These are phyloP conservation scores for Chrysaora quinquecirrha DNA, from an alignment of 30 jellyfish, hydroid and myxozoan genomes.

Conservation along the genomic window DNA sequence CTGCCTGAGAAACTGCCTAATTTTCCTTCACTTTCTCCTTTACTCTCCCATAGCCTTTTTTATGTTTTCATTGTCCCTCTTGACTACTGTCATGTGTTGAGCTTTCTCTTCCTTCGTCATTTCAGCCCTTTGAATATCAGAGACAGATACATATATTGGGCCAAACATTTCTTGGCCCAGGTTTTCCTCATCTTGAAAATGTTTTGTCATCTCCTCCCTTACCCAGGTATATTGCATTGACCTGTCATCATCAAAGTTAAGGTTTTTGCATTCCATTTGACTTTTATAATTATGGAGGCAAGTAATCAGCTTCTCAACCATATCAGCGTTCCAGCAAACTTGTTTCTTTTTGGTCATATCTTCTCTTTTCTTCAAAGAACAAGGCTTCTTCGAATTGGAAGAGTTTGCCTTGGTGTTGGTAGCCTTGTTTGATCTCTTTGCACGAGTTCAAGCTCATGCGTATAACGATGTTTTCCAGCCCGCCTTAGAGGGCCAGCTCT, in stretches of 20 bases:
- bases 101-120: slow-evolving; percentile 15
- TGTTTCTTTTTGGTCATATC: slow-evolving; percentile 38
- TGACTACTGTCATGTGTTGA: slow-evolving; percentile 8
- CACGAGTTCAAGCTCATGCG: slow-evolving; percentile 11
- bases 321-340: slow-evolving; percentile 50
- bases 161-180: slow-evolving; percentile 39
- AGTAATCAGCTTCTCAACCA: slow-evolving; percentile 47
- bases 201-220: slow-evolving; percentile 58
- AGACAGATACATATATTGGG: slow-evolving; percentile 4
- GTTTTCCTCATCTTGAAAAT: slow-evolving; percentile 26
- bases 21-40: slow-evolving; percentile 25
- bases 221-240: slow-evolving; percentile 58
- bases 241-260: slow-evolving; percentile 72
- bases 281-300: slow-evolving; percentile 35
- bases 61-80: slow-evolving; percentile 18
- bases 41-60: slow-evolving; percentile 35
- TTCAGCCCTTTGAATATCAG: slow-evolving; percentile 3
- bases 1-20: slow-evolving; percentile 42
- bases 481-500: slow-evolving; percentile 19
- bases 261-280: slow-evolving; percentile 59
- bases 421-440: neutral
- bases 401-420: slow-evolving; percentile 13
- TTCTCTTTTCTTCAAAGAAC: slow-evolving; percentile 22
- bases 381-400: neutral
- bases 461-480: slow-evolving; percentile 21